Evolutionary conservation across 2,888 invertebrate genomes (phyloP).

Genomic region (Chloroclysta siterata): DNA sequence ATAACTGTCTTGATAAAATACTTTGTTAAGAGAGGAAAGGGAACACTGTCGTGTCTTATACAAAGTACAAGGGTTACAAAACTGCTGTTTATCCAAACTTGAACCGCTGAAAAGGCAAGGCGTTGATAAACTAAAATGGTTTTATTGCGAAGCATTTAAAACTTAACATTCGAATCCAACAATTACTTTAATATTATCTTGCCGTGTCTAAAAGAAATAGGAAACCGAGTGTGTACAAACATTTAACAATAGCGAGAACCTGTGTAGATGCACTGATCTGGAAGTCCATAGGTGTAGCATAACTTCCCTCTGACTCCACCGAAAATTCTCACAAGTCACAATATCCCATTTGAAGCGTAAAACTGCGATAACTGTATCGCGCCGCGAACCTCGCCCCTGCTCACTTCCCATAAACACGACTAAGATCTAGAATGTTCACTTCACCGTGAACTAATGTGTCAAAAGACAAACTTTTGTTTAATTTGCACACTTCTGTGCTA

Average conservation of each 20-base stretch:
- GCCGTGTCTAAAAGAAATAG: background rate
- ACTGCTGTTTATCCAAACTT: no score
- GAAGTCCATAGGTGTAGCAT: constrained; percentile 16
- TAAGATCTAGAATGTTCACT: constrained; percentile 73
- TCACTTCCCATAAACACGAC: constrained; percentile 71
- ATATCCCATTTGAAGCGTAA: constrained; percentile 54
- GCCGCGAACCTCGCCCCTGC: constrained; percentile 62
- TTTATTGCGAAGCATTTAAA: no score
- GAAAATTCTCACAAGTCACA: constrained; percentile 46
- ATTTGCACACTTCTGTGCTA: constrained; percentile 50
- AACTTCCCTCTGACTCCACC: constrained; percentile 20
- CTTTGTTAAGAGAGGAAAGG: no score
- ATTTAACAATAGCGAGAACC: background rate
- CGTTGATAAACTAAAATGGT: no score
- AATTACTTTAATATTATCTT: background rate
- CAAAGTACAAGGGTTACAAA: no score
- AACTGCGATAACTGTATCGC: constrained; percentile 47
- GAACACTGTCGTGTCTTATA: no score
- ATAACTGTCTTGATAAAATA: no score
- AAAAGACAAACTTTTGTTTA: constrained; percentile 64
- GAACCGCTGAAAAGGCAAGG: no score
- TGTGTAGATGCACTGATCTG: constrained; percentile 17
- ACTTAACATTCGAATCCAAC: no score
- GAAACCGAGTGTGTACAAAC: background rate
- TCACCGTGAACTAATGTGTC: constrained; percentile 71